Evolutionary conservation across 2,888 invertebrate genomes (phyloP), one percentile per base, ranked within the genome.

Genomic region (Ectemnius lituratus): DNA sequence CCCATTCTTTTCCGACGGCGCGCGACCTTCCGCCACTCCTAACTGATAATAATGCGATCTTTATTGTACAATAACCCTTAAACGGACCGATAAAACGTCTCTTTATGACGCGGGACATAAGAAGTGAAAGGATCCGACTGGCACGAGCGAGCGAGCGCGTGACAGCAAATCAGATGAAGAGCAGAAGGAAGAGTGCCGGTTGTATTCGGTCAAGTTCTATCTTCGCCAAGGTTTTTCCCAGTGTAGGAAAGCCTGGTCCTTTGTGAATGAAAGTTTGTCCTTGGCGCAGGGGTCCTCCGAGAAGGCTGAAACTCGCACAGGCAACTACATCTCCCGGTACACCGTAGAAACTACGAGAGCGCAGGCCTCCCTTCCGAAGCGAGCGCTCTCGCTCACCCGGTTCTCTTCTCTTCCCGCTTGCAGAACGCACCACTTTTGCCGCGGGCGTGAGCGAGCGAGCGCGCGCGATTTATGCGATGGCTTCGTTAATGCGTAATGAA

Each of bases 31-130:
- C 84, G 84, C 78, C 13, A 80, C 74, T 79, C 81, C 86, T 90
- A 90, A 90, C 88, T 90, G 90, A 90, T 90, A 90, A 90, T 90
- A 90, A 90, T 88, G 86, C 89, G 87, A 86, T 87, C 89, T 90
- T 90, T 90, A 90, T 90, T 88, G 88, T 90, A 89, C 90, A 88
- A 90, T 90, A 90, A 90, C 89, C 89, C 88, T 90, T 89, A 89
- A 90, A 89, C 87, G 87, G 79, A 84, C 79, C 88, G 87, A 90
- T 90, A 90, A 90, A 90, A 88, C 85, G 84, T 67, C 87, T 85
- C 85, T 89, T 89, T 89, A 89, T 84, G 85, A 82, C 89, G 87
- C 88, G 37, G 37, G 6, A 37, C 37, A 11, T 37, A 87, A 88
- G 88, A 89, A 89, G 90, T 89, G 88, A 90, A 89, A 89, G 87